Percentiles rank a stretch among this genome's conserved stretches.
Conservation (phyloP, 2,797 vertebrate genomes). For the Crotalus adamanteus region DNA sequence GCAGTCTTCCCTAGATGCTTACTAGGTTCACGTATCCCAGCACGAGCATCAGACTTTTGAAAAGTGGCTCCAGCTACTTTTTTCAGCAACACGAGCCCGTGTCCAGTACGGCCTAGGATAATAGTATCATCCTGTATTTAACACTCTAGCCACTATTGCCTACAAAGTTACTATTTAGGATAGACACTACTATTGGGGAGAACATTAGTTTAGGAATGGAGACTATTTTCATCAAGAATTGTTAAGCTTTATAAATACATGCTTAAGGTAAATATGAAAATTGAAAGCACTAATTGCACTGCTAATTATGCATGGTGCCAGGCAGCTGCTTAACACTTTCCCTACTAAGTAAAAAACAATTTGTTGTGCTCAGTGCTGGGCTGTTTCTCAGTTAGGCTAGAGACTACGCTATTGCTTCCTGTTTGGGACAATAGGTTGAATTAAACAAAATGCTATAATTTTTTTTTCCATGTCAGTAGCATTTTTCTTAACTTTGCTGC, state of each 20-base stretch:
- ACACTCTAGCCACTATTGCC: not conserved
- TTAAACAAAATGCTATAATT: not conserved
- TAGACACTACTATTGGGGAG: not conserved
- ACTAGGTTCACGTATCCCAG: not conserved
- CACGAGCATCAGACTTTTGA: not conserved
- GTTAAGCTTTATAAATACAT: not conserved
- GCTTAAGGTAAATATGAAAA: not conserved
- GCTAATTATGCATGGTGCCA: not conserved
- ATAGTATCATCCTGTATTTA: not conserved
- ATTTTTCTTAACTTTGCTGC: not conserved
- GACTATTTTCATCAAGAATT: not conserved
- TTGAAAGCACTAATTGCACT: slow-evolving; percentile 4
- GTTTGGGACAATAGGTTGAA: not conserved
- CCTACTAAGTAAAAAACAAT: not conserved
- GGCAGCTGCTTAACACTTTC: not conserved
- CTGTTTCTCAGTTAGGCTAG: not conserved
- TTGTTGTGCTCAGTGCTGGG: not conserved
- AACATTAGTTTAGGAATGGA: not conserved
- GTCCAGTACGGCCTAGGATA: not conserved
- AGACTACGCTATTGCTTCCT: not conserved
- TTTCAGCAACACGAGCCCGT: not conserved
- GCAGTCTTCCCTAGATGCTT: not conserved
- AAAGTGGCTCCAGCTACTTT: not conserved
- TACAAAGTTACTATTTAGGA: not conserved
- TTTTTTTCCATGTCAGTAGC: not conserved